phyloP scores from a whole-genome alignment of 2,797 vertebrate species.

The Acipenser oxyrinchus region DNA sequence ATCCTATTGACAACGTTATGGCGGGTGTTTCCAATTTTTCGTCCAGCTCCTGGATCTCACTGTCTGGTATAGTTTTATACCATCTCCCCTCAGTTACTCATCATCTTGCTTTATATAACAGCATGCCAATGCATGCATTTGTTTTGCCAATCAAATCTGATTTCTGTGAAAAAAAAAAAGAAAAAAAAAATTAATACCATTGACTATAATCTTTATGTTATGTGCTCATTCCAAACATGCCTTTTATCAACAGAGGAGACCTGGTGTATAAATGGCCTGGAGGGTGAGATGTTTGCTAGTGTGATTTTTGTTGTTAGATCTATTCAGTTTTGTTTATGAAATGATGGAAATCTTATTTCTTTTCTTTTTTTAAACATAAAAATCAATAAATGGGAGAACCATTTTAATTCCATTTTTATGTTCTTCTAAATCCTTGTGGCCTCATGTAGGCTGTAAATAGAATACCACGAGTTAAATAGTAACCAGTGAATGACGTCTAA shows the following conservation, averaged over 20 bases:
- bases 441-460: background rate
- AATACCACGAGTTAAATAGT: slow-evolving; percentile 17
- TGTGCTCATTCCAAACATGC: slow-evolving; percentile 36
- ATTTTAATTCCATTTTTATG: background rate
- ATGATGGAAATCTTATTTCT: background rate
- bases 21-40: too few relatives aligned
- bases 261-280: slow-evolving; percentile 1
- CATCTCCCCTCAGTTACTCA: slow-evolving; percentile 27
- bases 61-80: slow-evolving; percentile 17
- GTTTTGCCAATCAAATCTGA: slow-evolving; percentile 38
- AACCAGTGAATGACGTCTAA: background rate
- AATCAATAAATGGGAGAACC: slow-evolving; percentile 8
- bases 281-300: slow-evolving; percentile 2
- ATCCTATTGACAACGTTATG: too few relatives aligned
- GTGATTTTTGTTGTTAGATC: slow-evolving; percentile 12
- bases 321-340: slow-evolving; percentile 2
- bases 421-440: background rate
- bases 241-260: background rate
- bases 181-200: slow-evolving; percentile 71
- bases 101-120: slow-evolving; percentile 30
- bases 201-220: slow-evolving; percentile 53
- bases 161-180: slow-evolving; percentile 51
- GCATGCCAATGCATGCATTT: slow-evolving; percentile 42
- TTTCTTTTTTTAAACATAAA: slow-evolving; percentile 14
- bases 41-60: slow-evolving; percentile 11